These are phyloP conservation scores for Minunthozetes semirufus DNA, from an alignment of 2,888 invertebrate genomes.

Conservation along the genomic window DNA sequence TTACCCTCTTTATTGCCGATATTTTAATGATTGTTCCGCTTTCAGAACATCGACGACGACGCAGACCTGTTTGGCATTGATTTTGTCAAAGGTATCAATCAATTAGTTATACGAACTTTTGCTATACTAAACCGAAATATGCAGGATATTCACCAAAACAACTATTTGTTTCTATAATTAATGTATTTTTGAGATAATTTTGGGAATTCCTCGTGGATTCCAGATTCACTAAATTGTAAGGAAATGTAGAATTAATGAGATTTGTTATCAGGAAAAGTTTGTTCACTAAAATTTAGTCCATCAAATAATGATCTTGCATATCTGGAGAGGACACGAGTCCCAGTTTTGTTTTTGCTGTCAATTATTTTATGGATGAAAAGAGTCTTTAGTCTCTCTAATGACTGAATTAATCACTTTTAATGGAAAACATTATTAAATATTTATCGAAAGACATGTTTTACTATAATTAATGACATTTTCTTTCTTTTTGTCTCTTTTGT, in stretches of 20 bases:
- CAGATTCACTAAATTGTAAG: too few relatives aligned
- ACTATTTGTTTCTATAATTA: too few relatives aligned
- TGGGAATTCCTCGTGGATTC: too few relatives aligned
- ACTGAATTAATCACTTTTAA: background rate
- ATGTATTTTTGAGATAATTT: too few relatives aligned
- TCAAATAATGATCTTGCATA: background rate
- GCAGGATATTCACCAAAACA: too few relatives aligned
- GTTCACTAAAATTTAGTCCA: too few relatives aligned
- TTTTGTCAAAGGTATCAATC: conserved; percentile 63
- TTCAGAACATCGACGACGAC: conserved; percentile 45
- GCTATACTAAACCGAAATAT: background rate
- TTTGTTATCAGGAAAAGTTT: too few relatives aligned
- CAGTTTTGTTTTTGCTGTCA: too few relatives aligned
- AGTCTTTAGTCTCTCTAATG: background rate
- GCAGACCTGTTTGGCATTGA: conserved; percentile 59
- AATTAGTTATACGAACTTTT: background rate
- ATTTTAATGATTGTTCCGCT: background rate
- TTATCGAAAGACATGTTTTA: background rate
- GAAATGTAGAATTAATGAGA: too few relatives aligned
- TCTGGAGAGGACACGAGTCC: background rate
- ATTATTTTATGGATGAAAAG: background rate
- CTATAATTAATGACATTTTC: background rate
- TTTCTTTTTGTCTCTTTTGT: background rate
- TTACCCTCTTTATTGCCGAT: too few relatives aligned
- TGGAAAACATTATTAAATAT: background rate